phyloP scores from a whole-genome alignment of 1,140 invertebrate species.

The Drosophila nigrodunni region DNA sequence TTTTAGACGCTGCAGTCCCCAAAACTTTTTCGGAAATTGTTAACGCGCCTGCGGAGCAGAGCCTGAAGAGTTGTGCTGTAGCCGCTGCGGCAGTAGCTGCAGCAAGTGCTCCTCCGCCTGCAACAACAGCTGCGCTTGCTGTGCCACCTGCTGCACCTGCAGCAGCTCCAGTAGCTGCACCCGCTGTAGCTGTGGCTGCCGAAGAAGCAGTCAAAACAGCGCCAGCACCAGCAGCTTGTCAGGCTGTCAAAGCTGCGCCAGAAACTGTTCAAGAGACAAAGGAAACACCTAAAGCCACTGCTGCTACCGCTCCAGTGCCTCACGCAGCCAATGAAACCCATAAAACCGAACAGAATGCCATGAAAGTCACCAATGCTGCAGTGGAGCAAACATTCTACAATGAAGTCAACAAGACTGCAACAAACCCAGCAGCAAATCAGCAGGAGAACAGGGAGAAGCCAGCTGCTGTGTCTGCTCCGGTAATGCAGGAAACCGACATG shows the following conservation, averaged over 20 bases:
- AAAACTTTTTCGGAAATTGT: neutral
- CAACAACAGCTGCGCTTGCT: neutral
- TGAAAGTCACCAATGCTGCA: neutral
- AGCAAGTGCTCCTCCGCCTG: neutral
- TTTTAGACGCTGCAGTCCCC: neutral
- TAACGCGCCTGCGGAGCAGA: neutral
- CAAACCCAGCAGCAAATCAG: neutral
- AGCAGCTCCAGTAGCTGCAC: neutral
- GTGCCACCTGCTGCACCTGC: neutral
- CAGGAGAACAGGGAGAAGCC: conserved; percentile 12
- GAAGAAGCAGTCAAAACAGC: neutral
- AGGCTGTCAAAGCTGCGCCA: neutral
- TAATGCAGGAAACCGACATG: conserved; percentile 27
- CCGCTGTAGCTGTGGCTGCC: neutral
- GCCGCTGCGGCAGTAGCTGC: neutral
- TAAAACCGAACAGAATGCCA: conserved; percentile 1
- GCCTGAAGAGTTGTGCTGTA: neutral
- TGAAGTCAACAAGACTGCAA: conserved; percentile 13
- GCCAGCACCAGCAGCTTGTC: neutral
- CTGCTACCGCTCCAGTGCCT: neutral
- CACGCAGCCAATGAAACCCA: conserved; percentile 3
- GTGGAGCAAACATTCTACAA: conserved; percentile 11
- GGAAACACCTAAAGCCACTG: conserved; percentile 7
- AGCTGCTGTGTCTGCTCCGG: neutral
- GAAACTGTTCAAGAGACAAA: conserved; percentile 15